phyloP scores from a whole-genome alignment of 1,140 invertebrate species.

The Papilio polyxenes region DNA sequence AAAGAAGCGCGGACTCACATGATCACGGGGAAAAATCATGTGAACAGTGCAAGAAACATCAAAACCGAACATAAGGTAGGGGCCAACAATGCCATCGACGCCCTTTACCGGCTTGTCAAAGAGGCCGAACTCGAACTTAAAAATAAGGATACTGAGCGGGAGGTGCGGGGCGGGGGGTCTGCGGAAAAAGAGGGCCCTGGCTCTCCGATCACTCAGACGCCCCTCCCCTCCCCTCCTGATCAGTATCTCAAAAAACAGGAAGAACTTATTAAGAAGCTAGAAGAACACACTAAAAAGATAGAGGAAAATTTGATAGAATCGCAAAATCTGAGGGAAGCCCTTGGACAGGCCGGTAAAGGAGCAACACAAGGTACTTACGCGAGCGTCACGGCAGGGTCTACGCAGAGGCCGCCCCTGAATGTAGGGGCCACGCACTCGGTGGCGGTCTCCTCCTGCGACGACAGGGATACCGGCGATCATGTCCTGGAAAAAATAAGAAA shows the following conservation, averaged over 20 bases:
- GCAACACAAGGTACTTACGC: not conserved
- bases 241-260: not conserved
- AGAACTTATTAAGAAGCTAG: conserved; percentile 17
- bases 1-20: not conserved
- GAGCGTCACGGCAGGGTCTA: not conserved
- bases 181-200: not conserved
- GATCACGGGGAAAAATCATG: not conserved
- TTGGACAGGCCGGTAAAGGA: not conserved
- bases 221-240: not conserved
- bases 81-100: not conserved
- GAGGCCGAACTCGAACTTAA: not conserved
- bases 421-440: conserved; percentile 19
- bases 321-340: not conserved
- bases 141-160: not conserved
- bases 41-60: not conserved
- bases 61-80: not conserved
- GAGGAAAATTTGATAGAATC: not conserved
- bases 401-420: too few relatives aligned
- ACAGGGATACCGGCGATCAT: conserved; percentile 2
- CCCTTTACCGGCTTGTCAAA: not conserved
- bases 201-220: not conserved
- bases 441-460: not conserved
- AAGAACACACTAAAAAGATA: not conserved
- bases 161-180: not conserved
- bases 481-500: conserved; percentile 28